Conservation (phyloP, 2,113 vertebrate species). For the Leucopsar rothschildi region DNA sequence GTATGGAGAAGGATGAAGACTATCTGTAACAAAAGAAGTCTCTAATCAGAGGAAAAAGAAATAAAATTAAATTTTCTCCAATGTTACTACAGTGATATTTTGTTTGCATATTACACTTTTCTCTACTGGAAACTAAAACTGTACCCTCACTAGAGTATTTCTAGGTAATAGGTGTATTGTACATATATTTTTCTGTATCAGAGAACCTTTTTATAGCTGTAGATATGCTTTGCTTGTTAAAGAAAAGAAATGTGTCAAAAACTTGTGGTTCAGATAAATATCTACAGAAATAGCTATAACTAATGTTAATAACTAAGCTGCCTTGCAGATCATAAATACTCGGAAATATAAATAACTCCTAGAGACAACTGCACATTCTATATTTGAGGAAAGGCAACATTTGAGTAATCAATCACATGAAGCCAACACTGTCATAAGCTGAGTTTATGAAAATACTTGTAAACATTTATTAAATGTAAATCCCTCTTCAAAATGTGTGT, state of each 20-base stretch:
- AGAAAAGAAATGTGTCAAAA: conserved; percentile 71
- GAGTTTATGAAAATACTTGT: conserved; percentile 83
- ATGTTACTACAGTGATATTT: neutral
- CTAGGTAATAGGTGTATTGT: conserved; percentile 60
- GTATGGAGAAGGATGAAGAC: neutral
- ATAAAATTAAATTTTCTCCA: neutral
- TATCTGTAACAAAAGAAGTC: neutral
- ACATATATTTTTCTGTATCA: conserved; percentile 69
- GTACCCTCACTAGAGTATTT: conserved; percentile 52
- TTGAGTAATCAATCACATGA: conserved; percentile 73
- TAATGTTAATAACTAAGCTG: conserved; percentile 79
- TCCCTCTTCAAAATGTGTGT: conserved; percentile 72
- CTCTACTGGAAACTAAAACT: conserved; percentile 27
- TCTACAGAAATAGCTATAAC: conserved; percentile 70
- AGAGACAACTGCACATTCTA: conserved; percentile 68
- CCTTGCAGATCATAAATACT: conserved; percentile 71
- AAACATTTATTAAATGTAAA: conserved; percentile 85
- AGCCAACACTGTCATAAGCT: conserved; percentile 77
- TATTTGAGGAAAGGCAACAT: conserved; percentile 67
- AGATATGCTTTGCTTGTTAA: conserved; percentile 68
- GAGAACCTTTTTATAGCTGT: conserved; percentile 66
- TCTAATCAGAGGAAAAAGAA: neutral
- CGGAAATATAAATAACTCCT: conserved; percentile 75
- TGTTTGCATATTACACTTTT: conserved; percentile 40
- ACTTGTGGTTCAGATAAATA: conserved; percentile 74